Evolutionary conservation across 2,888 invertebrate genomes (phyloP), one percentile per base, ranked within the genome.

Genomic region (Nomada lathburiana): DNA sequence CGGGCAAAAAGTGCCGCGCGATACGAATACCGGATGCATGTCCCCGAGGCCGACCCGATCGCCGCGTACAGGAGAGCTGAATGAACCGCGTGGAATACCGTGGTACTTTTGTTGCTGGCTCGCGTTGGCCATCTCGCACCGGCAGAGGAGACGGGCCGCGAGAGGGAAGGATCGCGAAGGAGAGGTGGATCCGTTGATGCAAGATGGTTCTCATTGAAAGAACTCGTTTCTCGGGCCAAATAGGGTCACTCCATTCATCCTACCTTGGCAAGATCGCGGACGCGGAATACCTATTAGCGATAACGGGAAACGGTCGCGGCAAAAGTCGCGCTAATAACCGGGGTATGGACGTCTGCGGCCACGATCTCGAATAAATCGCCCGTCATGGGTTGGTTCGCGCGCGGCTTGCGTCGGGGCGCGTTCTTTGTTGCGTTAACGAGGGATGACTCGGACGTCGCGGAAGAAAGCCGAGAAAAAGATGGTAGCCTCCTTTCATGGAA

Each of bases 161-260:
- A 26, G 64, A n/a, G 70, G 47, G 59, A 42, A 64, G 63, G 47
- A 29, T 57, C 36, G 23, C 50, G 47, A 29, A 26, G 52, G 69
- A 62, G 64, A 62, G 65, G 69, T 13, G 68, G 69, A 67, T 80
- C 67, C 80, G 82, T 82, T 82, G 79, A 57, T 79, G 60, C 76
- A 76, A 80, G 74, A 72, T 70, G 85, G 83, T 80, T 81, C 74
- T 83, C 85, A 85, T 85, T 86, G 86, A 86, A 85, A 86, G 85
- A 86, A 86, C 83, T 86, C 75, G 86, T 85, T 77, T 65, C 76
- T 53, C 77, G n/a, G 75, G 78, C 86, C 80, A 81, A 86, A 86
- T 79, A 85, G 73, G 86, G 80, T 67, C 72, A 50, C 60, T 80
- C 74, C 86, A 86, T 86, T 86, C 86, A 86, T 85, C 71, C 82